A percentile compares a stretch with the other conserved stretches of the same genome.
phyloP scores from a whole-genome alignment of 2,113 vertebrate genomes.

The Telmatochromis sp. region DNA sequence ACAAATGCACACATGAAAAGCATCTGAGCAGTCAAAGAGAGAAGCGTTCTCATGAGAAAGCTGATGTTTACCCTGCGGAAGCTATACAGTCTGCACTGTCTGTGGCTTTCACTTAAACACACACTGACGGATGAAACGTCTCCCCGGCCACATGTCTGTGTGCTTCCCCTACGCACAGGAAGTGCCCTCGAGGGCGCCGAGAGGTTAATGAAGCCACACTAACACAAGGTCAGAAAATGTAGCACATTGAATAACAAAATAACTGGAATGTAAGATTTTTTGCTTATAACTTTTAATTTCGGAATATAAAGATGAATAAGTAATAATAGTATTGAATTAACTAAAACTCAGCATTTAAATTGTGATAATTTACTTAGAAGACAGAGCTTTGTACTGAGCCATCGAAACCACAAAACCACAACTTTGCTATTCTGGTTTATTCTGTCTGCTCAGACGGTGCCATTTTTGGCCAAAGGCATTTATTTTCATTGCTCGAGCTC shows the following conservation, averaged over 20 bases:
- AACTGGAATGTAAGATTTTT: not conserved
- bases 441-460: accelerated
- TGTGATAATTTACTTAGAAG: not conserved
- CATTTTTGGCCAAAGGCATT: not conserved
- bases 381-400: not conserved
- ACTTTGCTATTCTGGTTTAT: not conserved
- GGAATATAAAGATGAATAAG: not conserved
- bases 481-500: not conserved
- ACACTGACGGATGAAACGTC: not conserved
- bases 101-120: conserved; percentile 13
- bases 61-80: conserved; percentile 20
- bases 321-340: not conserved
- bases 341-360: not conserved
- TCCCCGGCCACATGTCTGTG: not conserved
- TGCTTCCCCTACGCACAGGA: conserved; percentile 16
- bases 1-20: not conserved
- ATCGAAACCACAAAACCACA: not conserved
- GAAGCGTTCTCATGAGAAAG: conserved; percentile 41
- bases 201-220: not conserved
- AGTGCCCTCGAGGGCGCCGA: not conserved
- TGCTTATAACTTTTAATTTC: not conserved
- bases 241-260: not conserved
- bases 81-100: not conserved
- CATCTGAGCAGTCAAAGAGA: not conserved
- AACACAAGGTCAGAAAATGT: not conserved